A percentile compares a stretch with the other conserved stretches of the same genome.
These are phyloP conservation scores for Parasteatoda tepidariorum DNA, from an alignment of 1,140 invertebrate species.

Conservation along the genomic window DNA sequence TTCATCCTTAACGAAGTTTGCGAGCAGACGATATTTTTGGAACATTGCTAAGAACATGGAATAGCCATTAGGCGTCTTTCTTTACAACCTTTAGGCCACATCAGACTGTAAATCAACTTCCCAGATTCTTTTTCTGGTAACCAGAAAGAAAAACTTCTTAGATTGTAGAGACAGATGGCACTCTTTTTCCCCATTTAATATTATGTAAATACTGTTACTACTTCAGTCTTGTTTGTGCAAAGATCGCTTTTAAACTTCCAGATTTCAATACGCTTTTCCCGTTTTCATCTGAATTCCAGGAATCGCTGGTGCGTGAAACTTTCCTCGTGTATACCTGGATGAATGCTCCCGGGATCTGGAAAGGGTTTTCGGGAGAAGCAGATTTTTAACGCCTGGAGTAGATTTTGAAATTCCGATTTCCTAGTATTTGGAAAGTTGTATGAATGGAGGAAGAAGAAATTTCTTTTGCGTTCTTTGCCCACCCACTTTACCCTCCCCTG, in stretches of 20 bases:
- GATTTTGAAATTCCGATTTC: neutral
- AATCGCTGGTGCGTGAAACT: neutral
- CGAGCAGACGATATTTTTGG: neutral
- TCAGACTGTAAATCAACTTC: neutral
- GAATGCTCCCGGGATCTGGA: neutral
- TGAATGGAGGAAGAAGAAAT: neutral
- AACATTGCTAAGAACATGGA: neutral
- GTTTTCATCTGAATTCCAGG: neutral
- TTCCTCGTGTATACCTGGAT: neutral
- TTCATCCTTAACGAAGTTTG: neutral
- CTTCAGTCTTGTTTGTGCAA: neutral
- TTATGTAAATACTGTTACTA: conserved; percentile 10
- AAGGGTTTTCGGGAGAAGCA: neutral
- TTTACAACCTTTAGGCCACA: neutral
- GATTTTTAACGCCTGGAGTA: neutral
- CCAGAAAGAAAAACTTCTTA: neutral
- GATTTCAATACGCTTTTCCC: neutral
- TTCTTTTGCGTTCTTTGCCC: neutral
- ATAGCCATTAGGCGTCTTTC: neutral
- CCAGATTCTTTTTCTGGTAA: neutral
- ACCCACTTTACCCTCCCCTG: neutral
- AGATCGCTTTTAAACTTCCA: neutral
- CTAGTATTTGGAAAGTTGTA: neutral
- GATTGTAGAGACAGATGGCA: neutral
- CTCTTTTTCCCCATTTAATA: neutral